A percentile compares a stretch with the other conserved stretches of the same genome.
Conservation (phyloP, 2,113 vertebrate genomes). For the Oryzias javanicus region DNA sequence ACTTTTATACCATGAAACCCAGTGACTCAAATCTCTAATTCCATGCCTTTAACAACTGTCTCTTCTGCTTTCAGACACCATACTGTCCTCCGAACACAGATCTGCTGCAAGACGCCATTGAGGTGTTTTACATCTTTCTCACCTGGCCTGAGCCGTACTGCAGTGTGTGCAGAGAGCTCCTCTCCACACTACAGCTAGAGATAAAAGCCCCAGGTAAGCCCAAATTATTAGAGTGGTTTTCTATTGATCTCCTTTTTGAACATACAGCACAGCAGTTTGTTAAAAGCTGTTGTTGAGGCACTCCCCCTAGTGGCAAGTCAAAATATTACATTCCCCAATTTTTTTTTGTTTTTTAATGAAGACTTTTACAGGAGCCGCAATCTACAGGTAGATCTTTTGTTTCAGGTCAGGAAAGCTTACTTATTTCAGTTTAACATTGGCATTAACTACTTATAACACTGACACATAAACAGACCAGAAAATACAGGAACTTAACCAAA, state of each 20-base stretch:
- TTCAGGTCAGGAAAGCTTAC: conserved; percentile 16
- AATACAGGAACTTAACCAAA: conserved; percentile 23
- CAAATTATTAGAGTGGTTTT: background rate
- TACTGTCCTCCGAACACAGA: conserved; percentile 81
- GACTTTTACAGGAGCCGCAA: no score
- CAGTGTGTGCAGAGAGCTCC: conserved; percentile 83
- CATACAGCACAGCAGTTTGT: background rate
- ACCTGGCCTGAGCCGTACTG: conserved; percentile 94
- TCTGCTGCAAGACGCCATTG: conserved; percentile 83
- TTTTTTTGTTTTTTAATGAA: no score
- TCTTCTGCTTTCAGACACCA: conserved; percentile 80
- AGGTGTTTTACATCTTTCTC: conserved; percentile 86
- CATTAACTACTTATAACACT: no score
- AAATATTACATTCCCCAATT: conserved; percentile 30
- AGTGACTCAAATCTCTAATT: no score
- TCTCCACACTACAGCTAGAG: conserved; percentile 87
- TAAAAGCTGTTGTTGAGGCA: background rate
- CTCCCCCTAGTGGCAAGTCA: conserved; percentile 44
- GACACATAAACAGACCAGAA: conserved; percentile 21
- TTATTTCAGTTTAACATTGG: background rate
- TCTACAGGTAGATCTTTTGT: no score
- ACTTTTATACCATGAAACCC: no score
- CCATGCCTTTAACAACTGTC: background rate
- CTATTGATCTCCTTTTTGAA: background rate
- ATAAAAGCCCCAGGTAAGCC: conserved; percentile 86